Percentiles rank a stretch among this genome's conserved stretches.
Evolutionary conservation across 2,888 invertebrate species (phyloP).

Genomic region (Ormia ochracea): DNA sequence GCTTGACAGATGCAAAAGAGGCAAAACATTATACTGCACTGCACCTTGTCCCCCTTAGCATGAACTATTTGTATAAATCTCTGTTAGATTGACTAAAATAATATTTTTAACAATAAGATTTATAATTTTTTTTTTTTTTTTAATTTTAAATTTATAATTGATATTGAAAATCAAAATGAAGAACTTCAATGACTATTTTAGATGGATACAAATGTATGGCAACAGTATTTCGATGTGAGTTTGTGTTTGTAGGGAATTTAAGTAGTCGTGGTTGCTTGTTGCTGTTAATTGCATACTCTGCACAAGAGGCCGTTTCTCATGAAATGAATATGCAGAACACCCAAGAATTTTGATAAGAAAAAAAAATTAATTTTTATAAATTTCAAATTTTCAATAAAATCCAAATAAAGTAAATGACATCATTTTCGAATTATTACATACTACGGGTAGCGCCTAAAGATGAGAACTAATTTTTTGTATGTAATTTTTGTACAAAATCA

Average conservation of each 20-base stretch:
- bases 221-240: background rate
- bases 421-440: background rate
- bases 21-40: background rate
- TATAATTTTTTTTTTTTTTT: no score
- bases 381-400: conserved; percentile 35
- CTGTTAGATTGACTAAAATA: no score
- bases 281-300: background rate
- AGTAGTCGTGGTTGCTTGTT: background rate
- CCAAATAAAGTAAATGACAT: conserved; percentile 19
- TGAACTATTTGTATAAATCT: no score
- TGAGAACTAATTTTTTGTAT: no score
- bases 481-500: no score
- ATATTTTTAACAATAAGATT: no score
- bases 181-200: no score
- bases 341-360: conserved; percentile 31
- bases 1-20: conserved; percentile 22
- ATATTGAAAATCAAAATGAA: no score
- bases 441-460: no score
- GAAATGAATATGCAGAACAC: background rate
- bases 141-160: no score
- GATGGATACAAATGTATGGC: no score
- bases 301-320: background rate
- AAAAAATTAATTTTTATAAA: conserved; percentile 18
- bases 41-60: background rate
- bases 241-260: background rate